phyloP scores from a whole-genome alignment of 2,888 invertebrate species.

The Tetragonula carbonaria region DNA sequence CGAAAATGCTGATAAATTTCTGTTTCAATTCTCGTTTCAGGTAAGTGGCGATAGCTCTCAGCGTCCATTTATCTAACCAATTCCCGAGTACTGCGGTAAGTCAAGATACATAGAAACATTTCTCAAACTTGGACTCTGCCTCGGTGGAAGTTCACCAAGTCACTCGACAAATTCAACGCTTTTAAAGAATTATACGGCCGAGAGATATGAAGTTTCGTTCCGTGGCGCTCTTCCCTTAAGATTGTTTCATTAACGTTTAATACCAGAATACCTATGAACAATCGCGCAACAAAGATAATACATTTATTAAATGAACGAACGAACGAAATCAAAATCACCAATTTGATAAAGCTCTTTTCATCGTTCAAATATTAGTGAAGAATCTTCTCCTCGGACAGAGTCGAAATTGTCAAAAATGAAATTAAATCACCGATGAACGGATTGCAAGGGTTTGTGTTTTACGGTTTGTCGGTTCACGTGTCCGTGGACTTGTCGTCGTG shows the following conservation, averaged over 20 bases:
- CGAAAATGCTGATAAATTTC: constrained; percentile 31
- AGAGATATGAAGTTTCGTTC: constrained; percentile 24
- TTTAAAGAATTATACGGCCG: constrained; percentile 40
- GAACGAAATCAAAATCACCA: no score
- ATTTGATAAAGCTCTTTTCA: no score
- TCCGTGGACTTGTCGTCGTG: constrained; percentile 43
- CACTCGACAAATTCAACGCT: constrained; percentile 45
- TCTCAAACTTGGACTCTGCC: constrained; percentile 35
- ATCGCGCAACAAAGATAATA: no score
- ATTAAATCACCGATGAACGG: constrained; percentile 17
- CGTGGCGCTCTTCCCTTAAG: constrained; percentile 7
- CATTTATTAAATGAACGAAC: no score
- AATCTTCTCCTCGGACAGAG: constrained; percentile 41
- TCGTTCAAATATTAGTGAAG: no score
- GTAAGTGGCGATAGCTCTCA: constrained; percentile 48
- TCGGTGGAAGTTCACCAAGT: constrained; percentile 38
- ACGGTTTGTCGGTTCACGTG: constrained; percentile 45
- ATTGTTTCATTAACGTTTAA: neutral
- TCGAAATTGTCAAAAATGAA: no score
- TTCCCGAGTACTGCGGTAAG: constrained; percentile 40
- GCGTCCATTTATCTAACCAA: constrained; percentile 22
- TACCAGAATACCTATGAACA: no score
- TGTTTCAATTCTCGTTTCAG: constrained; percentile 47
- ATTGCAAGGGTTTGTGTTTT: constrained; percentile 46
- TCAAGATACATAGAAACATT: constrained; percentile 38